A percentile compares a stretch with the other conserved stretches of the same genome.
Conservation (phyloP, 2,797 vertebrate genomes). For the Sebastes kiyomatsui region DNA sequence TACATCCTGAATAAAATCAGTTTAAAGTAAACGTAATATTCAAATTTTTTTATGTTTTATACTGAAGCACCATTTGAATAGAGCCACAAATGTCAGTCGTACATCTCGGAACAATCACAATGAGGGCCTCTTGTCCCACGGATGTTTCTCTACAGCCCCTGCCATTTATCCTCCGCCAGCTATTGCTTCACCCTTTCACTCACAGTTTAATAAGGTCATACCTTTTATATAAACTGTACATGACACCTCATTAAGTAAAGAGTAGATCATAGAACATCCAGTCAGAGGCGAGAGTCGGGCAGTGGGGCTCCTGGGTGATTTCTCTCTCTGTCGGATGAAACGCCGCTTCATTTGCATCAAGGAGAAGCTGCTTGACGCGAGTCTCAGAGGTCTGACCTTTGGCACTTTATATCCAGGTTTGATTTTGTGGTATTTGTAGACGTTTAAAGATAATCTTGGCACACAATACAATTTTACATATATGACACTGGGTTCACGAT, state of each 20-base stretch:
- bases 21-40: constrained; percentile 4
- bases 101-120: constrained; percentile 10
- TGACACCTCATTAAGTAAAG: constrained; percentile 79
- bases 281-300: constrained; percentile 23
- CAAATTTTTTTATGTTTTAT: background rate
- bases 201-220: constrained; percentile 80
- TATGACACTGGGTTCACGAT: background rate
- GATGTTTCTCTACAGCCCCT: constrained; percentile 32
- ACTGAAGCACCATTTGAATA: constrained; percentile 16
- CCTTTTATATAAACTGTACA: constrained; percentile 77
- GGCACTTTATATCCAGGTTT: background rate
- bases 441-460: background rate
- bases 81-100: constrained; percentile 25
- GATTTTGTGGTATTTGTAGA: background rate
- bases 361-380: background rate
- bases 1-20: constrained; percentile 43
- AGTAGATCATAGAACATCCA: constrained; percentile 50
- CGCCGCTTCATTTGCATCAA: constrained; percentile 24
- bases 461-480: background rate
- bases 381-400: background rate
- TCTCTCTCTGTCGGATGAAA: constrained; percentile 29
- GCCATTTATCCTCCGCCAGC: constrained; percentile 56
- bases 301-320: constrained; percentile 29
- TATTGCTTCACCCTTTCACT: constrained; percentile 62
- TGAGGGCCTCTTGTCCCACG: constrained; percentile 29